These are phyloP conservation scores for Pipistrellus nathusii DNA, from an alignment of 2,797 vertebrate species.

Conservation along the genomic window DNA sequence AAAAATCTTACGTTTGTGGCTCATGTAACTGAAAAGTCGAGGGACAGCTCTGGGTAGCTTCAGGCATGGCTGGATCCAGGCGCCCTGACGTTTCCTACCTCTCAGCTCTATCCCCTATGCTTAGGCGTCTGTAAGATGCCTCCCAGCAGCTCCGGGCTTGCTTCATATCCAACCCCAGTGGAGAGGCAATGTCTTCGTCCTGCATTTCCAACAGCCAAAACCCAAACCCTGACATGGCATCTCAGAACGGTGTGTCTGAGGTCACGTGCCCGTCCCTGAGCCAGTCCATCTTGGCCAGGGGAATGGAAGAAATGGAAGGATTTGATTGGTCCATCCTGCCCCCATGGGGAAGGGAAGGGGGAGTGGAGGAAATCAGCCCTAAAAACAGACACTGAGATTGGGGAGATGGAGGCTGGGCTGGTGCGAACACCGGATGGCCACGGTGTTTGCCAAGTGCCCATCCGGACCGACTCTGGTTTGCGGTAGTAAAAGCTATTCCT, in stretches of 20 bases:
- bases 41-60: background rate
- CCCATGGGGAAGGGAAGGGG: background rate
- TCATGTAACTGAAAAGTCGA: background rate
- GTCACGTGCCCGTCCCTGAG: background rate
- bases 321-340: background rate
- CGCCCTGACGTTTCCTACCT: background rate
- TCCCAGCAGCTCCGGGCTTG: background rate
- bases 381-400: background rate
- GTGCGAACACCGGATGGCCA: accelerated
- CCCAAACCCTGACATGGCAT: background rate
- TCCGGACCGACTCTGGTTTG: background rate
- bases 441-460: accelerated
- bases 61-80: slow-evolving; percentile 12
- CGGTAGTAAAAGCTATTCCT: background rate
- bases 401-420: accelerated
- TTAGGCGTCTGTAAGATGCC: background rate
- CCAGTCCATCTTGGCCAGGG: background rate
- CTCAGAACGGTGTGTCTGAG: background rate
- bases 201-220: background rate
- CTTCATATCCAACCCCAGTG: background rate
- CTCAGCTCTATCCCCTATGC: background rate
- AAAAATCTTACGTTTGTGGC: background rate
- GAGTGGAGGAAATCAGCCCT: background rate
- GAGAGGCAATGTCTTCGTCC: background rate
- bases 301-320: background rate